These are phyloP conservation scores for Onthophagus taurus DNA, from an alignment of 1,140 invertebrate species.

Conservation along the genomic window DNA sequence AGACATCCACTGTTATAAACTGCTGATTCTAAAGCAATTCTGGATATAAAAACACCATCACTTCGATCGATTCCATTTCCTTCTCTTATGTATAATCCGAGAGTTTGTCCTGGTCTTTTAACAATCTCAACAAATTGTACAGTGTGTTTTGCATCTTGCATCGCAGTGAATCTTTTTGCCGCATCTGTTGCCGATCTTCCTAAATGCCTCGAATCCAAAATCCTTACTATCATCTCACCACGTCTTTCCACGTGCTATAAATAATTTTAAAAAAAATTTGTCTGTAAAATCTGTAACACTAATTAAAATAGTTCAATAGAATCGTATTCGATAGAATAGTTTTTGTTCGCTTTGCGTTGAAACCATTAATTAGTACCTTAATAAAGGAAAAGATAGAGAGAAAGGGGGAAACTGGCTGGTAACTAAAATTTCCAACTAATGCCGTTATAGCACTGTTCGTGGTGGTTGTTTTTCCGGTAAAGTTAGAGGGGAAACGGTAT, in stretches of 20 bases:
- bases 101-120: constrained; percentile 95
- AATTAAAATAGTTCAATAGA: no score
- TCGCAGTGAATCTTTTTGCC: constrained; percentile 68
- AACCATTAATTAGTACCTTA: no score
- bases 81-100: constrained; percentile 96
- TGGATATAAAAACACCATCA: constrained; percentile 96
- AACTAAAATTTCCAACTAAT: no score
- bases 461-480: no score
- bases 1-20: constrained; percentile 94
- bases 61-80: constrained; percentile 87
- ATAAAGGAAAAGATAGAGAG: no score
- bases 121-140: constrained; percentile 98
- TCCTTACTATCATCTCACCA: constrained; percentile 89
- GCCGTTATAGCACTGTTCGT: no score
- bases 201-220: constrained; percentile 76
- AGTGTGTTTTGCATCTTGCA: constrained; percentile 69
- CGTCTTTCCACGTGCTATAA: constrained; percentile 72
- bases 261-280: no score
- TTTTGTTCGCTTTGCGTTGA: no score
- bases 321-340: no score
- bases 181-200: constrained; percentile 72
- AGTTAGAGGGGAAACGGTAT: no score
- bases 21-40: constrained; percentile 93
- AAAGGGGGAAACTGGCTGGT: no score
- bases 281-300: no score